Evolutionary conservation across 2,888 invertebrate species (phyloP).

Genomic region (Mayetiola destructor): DNA sequence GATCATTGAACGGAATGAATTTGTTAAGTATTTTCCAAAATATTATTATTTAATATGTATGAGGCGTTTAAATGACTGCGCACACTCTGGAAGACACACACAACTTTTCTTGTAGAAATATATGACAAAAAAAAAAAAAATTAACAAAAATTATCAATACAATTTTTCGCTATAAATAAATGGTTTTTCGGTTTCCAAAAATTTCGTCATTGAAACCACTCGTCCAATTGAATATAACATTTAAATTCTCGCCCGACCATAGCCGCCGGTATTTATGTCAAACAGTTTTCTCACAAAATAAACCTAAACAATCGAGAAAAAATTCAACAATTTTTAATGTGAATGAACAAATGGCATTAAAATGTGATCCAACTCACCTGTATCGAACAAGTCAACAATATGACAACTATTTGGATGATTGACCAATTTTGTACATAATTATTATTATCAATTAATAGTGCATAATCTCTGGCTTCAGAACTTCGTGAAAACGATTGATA

Average conservation of each 20-base stretch:
- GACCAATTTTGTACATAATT: slow-evolving; percentile 83
- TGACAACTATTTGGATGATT: slow-evolving; percentile 67
- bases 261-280: slow-evolving; percentile 53
- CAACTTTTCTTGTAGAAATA: no score
- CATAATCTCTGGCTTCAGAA: slow-evolving; percentile 68
- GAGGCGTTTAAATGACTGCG: no score
- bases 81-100: no score
- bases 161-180: no score
- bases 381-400: slow-evolving; percentile 58
- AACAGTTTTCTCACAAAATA: slow-evolving; percentile 83
- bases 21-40: no score
- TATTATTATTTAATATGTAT: no score
- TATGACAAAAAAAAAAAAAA: no score
- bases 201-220: no score
- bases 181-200: no score
- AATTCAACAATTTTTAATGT: not conserved
- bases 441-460: slow-evolving; percentile 67
- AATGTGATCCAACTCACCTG: slow-evolving; percentile 47
- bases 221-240: no score
- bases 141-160: no score
- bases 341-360: slow-evolving; percentile 23
- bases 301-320: slow-evolving; percentile 39
- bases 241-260: slow-evolving; percentile 31
- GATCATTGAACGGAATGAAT: no score
- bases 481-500: slow-evolving; percentile 69